Conservation (phyloP, 1,140 invertebrate genomes). For the Antheraea pernyi region DNA sequence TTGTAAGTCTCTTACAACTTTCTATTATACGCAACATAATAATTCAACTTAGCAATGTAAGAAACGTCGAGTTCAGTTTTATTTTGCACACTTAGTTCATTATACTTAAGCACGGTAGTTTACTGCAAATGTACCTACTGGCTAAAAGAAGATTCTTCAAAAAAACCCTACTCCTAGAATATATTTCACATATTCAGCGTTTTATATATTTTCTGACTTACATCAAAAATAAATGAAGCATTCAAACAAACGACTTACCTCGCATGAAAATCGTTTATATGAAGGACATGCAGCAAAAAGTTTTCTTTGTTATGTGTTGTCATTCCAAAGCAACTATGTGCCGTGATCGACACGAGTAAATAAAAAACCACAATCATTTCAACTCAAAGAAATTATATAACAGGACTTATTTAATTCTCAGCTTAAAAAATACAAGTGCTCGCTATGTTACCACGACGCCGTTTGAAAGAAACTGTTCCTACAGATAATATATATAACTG, state of each 20-base stretch:
- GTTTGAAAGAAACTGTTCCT: too few species aligned
- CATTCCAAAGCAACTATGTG: background rate
- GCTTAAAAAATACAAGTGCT: background rate
- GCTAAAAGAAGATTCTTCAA: too few species aligned
- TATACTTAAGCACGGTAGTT: too few species aligned
- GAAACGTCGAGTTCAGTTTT: too few species aligned
- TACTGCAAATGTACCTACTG: too few species aligned
- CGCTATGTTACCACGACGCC: background rate
- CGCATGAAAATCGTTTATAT: constrained; percentile 15
- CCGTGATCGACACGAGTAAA: background rate
- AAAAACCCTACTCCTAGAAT: too few species aligned
- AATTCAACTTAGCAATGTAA: too few species aligned
- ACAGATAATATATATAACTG: too few species aligned
- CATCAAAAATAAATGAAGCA: background rate
- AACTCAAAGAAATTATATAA: background rate
- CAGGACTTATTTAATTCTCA: background rate
- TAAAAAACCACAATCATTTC: background rate
- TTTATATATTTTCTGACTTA: background rate
- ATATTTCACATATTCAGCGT: too few species aligned
- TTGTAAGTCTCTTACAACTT: too few species aligned
- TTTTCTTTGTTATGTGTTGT: background rate
- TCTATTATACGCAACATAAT: too few species aligned
- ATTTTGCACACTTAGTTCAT: too few species aligned
- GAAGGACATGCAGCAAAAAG: background rate
- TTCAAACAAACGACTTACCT: constrained; percentile 2